phyloP scores from a whole-genome alignment of 2,888 invertebrate genomes.

The Heliconius ethilla region DNA sequence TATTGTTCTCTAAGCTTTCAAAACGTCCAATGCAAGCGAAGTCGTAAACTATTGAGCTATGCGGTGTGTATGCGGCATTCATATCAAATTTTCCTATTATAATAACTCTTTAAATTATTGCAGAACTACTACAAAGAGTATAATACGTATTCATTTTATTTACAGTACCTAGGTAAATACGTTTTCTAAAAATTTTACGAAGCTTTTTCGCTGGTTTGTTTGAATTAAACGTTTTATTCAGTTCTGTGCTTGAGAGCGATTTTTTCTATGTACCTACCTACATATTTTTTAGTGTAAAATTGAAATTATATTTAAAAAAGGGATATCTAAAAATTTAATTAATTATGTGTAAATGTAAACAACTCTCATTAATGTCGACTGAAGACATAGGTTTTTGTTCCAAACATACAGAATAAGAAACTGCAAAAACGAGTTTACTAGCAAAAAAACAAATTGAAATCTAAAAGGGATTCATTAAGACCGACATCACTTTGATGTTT shows the following conservation, averaged over 20 bases:
- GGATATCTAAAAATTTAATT: too few species aligned
- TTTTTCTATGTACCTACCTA: background rate
- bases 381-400: background rate
- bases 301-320: too few species aligned
- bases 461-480: constrained; percentile 34
- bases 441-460: constrained; percentile 34
- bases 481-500: constrained; percentile 42
- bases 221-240: background rate
- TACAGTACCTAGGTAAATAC: background rate
- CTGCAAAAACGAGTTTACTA: background rate
- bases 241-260: background rate
- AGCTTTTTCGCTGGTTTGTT: background rate
- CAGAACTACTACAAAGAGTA: background rate
- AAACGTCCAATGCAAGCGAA: constrained; percentile 11
- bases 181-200: background rate
- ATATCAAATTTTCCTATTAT: background rate
- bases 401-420: background rate
- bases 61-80: constrained; percentile 5
- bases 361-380: background rate
- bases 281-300: too few species aligned
- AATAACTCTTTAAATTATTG: background rate
- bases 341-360: background rate
- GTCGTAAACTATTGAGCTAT: constrained; percentile 1
- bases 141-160: background rate
- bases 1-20: constrained; percentile 10